phyloP scores from a whole-genome alignment of 2,888 invertebrate genomes.

The Sepiola atlantica region DNA sequence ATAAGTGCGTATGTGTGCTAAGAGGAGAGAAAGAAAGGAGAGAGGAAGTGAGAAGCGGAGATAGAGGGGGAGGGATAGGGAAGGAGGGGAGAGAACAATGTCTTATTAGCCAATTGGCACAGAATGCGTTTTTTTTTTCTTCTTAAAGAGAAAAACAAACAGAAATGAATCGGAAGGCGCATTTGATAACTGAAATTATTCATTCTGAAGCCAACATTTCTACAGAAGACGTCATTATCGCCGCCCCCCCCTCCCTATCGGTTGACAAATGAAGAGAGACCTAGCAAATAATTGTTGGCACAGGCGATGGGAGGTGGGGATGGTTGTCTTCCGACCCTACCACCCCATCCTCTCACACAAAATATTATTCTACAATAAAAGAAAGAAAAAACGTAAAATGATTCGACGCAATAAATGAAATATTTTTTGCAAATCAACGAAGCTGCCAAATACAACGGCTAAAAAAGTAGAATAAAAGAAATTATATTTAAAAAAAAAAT shows the following conservation, averaged over 20 bases:
- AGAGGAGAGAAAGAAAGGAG: too few species aligned
- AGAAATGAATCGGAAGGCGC: not conserved
- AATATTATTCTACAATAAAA: not conserved
- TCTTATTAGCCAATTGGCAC: not conserved
- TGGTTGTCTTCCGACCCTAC: not conserved
- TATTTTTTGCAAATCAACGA: not conserved
- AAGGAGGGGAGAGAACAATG: not conserved
- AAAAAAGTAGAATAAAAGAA: not conserved
- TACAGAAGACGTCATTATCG: not conserved
- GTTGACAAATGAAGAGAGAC: slow-evolving; percentile 12
- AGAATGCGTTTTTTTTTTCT: not conserved
- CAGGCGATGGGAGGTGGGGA: not conserved
- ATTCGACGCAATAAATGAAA: not conserved
- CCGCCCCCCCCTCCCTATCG: not conserved
- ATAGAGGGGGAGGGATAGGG: not conserved
- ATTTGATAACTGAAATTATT: slow-evolving; percentile 8
- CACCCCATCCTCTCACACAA: not conserved
- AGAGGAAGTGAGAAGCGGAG: not conserved
- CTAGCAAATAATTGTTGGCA: not conserved
- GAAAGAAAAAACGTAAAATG: not conserved
- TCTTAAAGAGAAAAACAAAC: not conserved
- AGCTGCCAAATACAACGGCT: not conserved
- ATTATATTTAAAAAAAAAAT: not conserved
- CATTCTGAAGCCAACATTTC: not conserved
- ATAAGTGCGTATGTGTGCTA: too few species aligned